Evolutionary conservation across 1,140 invertebrate species (phyloP).

Genomic region (Ooceraea biroi): DNA sequence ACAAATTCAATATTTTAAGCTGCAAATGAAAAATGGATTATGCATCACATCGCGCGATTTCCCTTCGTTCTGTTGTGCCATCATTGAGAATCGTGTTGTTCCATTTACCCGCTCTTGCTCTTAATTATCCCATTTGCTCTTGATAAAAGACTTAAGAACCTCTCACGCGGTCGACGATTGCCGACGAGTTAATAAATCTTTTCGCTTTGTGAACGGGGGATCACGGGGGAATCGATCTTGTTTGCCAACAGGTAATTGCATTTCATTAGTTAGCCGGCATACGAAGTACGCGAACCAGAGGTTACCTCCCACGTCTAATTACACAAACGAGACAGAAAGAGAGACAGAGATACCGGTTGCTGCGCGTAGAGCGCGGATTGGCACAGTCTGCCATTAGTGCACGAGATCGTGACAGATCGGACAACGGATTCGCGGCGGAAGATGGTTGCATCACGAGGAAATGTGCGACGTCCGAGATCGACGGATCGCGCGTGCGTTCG

Average conservation of each 20-base stretch:
- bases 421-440: slow-evolving; percentile 43
- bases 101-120: neutral
- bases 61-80: neutral
- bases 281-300: slow-evolving; percentile 48
- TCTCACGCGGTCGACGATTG: neutral
- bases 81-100: neutral
- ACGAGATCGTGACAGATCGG: slow-evolving; percentile 58
- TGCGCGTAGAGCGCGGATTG: slow-evolving; percentile 24
- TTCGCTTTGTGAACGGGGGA: slow-evolving; percentile 37
- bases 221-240: slow-evolving; percentile 52
- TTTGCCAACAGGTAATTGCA: slow-evolving; percentile 60
- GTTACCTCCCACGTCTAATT: slow-evolving; percentile 48
- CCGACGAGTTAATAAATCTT: slow-evolving; percentile 40
- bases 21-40: too few relatives aligned
- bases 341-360: neutral
- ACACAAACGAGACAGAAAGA: neutral
- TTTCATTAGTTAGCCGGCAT: slow-evolving; percentile 48
- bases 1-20: too few relatives aligned
- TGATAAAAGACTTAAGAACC: slow-evolving; percentile 19
- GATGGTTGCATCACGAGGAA: slow-evolving; percentile 31
- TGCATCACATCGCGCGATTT: neutral
- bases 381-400: slow-evolving; percentile 49
- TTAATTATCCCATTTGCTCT: slow-evolving; percentile 26
- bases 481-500: slow-evolving; percentile 7
- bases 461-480: slow-evolving; percentile 20